A percentile compares a stretch with the other conserved stretches of the same genome.
Evolutionary conservation across 2,888 invertebrate genomes (phyloP).

Genomic region (Zelleria hepariella): DNA sequence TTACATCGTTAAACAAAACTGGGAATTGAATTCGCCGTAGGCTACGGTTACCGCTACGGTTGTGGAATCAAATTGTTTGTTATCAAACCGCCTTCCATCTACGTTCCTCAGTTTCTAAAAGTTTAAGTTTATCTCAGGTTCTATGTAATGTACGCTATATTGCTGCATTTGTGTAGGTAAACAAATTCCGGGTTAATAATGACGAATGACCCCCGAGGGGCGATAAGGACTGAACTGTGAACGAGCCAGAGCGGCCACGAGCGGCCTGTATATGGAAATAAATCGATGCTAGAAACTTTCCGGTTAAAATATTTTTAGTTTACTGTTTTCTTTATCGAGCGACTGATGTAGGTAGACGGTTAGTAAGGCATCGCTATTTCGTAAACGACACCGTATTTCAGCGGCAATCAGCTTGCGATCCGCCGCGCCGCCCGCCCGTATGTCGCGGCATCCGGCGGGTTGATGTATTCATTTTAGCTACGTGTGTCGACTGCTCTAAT

Average conservation of each 20-base stretch:
- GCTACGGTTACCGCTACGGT: not conserved
- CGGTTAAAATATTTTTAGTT: slow-evolving; percentile 17
- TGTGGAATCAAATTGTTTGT: not conserved
- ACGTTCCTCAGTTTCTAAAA: not conserved
- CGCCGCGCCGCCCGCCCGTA: not conserved
- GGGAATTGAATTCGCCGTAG: not conserved
- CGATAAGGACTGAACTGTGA: slow-evolving; percentile 18
- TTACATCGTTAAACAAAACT: not conserved
- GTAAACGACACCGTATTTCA: slow-evolving; percentile 4
- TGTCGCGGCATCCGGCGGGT: not conserved
- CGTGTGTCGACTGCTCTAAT: slow-evolving; percentile 1
- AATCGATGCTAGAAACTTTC: slow-evolving; percentile 21
- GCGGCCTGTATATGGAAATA: slow-evolving; percentile 15
- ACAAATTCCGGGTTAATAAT: slow-evolving; percentile 22
- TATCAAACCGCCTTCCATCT: not conserved
- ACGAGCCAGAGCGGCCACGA: not conserved
- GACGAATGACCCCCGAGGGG: slow-evolving; percentile 24
- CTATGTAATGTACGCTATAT: too few relatives aligned
- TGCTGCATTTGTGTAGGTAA: not conserved
- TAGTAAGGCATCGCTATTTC: not conserved
- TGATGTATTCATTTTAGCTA: slow-evolving; percentile 1
- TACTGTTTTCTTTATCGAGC: slow-evolving; percentile 13
- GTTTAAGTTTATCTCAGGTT: not conserved
- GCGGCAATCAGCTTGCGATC: not conserved
- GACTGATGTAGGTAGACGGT: not conserved